phyloP scores from a whole-genome alignment of 2,797 vertebrate genomes.

The Yasuhikotakia modesta region DNA sequence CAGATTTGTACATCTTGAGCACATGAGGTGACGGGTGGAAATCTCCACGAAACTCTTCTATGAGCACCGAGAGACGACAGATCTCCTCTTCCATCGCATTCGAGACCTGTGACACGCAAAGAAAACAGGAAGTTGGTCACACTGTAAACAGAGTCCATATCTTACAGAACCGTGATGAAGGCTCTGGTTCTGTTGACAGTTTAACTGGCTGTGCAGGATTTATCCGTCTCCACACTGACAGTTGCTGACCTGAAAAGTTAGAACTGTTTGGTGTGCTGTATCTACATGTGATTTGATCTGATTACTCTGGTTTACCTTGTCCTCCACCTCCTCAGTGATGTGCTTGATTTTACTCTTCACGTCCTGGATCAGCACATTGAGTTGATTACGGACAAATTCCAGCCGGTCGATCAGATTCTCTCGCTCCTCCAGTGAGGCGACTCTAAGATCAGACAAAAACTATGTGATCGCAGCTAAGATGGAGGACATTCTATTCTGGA shows the following conservation, averaged over 20 bases:
- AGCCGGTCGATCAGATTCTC: conserved; percentile 88
- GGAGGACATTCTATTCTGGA: too few species aligned
- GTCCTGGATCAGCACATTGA: conserved; percentile 86
- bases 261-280: too few species aligned
- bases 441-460: conserved; percentile 43
- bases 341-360: conserved; percentile 89
- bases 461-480: not conserved
- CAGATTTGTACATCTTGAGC: conserved; percentile 90
- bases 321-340: conserved; percentile 88
- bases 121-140: not conserved
- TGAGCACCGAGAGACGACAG: conserved; percentile 89
- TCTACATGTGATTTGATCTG: not conserved
- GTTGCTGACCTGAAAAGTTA: too few species aligned
- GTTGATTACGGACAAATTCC: conserved; percentile 90
- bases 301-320: conserved; percentile 76
- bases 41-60: conserved; percentile 90
- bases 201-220: too few species aligned
- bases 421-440: conserved; percentile 80
- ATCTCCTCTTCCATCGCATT: conserved; percentile 95
- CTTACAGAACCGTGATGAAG: too few species aligned
- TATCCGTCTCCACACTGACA: too few species aligned
- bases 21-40: conserved; percentile 92
- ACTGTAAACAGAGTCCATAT: not conserved
- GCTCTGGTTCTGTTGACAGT: too few species aligned
- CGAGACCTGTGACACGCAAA: conserved; percentile 82